Conservation (phyloP, 2,888 invertebrate species). For the Pachliopta kotzebuea region DNA sequence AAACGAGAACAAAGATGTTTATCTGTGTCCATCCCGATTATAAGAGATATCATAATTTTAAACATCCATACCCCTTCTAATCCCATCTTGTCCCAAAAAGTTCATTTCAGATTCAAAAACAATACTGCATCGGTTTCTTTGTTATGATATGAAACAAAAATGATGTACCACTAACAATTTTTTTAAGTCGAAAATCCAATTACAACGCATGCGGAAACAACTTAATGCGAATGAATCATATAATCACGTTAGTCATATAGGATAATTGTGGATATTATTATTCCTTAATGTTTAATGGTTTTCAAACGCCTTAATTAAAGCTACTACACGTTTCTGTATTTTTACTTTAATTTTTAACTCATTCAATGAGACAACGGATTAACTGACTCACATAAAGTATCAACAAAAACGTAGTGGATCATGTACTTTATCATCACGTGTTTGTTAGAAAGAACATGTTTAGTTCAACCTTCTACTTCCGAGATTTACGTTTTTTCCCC, state of each 20-base stretch:
- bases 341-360: not conserved
- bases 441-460: not conserved
- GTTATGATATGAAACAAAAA: not conserved
- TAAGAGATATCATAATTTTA: not conserved
- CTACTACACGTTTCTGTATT: not conserved
- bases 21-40: not conserved
- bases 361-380: not conserved
- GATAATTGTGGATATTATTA: not conserved
- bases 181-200: not conserved
- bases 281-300: not conserved
- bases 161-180: not conserved
- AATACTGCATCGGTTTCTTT: not conserved
- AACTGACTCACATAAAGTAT: not conserved
- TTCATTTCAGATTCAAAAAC: not conserved
- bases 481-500: not conserved
- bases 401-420: not conserved
- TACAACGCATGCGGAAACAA: not conserved
- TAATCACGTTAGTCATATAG: not conserved
- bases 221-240: not conserved
- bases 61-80: too few relatives aligned
- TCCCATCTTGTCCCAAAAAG: not conserved
- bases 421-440: not conserved
- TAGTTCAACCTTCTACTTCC: too few relatives aligned
- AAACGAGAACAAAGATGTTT: not conserved
- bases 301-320: not conserved